Evolutionary conservation across 2,888 invertebrate species (phyloP), one percentile per base, ranked within the genome.

Genomic region (Eristalis intricaria): DNA sequence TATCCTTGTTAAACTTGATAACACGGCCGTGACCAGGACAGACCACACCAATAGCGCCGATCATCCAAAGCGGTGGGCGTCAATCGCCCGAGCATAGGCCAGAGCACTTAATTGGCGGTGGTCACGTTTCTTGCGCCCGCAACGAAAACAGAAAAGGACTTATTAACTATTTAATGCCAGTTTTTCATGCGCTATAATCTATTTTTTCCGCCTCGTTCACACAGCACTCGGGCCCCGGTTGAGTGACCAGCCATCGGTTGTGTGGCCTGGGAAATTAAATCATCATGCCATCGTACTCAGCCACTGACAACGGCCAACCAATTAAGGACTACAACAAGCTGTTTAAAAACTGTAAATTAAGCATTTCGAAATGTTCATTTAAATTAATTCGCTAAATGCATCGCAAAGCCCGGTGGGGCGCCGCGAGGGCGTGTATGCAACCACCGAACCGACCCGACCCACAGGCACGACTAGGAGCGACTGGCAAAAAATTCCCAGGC

Each of bases 1-100:
- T 79, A 74, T 75, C 73, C 83, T 82, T 82, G 86, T 79, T 75
- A 78, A 64, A 65, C 63, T 50, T 63, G 70, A 70, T 86, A 66
- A 82, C 77, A 82, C 65, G 69, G 50, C 64, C 58, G 13, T 29
- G 56, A 69, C 22, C 11, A 50, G 43, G 3, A 1, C 8, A 5
- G 4, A 64, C 38, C n/a, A 11, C 43, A n/a, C 50, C 50, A 50
- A 50, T 50, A n/a, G 50, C 8, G 50, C 19, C 8, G 50, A 19
- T 19, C 50, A 1, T 19, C 19, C 19, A 19, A 50, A 50, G 50
- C 50, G 19, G 50, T 50, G 50, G 50, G 50, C 50, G 50, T n/a
- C 19, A 19, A 19, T n/a, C 50, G 8, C 8, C 50, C 10, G 4
- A 43, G 43, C 43, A n/a, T 19, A n/a, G 43, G 15, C 43, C 15